Percentiles rank a stretch among this genome's conserved stretches.
Conservation (phyloP, 2,888 invertebrate genomes). For the Ophioninae sp. region DNA sequence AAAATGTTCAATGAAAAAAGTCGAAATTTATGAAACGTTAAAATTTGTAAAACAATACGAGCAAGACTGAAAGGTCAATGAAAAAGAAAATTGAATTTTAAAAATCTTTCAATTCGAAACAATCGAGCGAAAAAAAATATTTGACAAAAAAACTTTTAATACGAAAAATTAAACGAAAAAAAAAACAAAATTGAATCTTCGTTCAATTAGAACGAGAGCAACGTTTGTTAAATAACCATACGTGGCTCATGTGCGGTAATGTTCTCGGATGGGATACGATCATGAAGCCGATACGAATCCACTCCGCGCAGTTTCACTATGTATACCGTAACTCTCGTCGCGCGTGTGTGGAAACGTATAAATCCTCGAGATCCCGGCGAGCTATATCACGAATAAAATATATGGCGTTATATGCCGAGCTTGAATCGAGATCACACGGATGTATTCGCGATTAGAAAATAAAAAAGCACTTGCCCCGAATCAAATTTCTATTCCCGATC, state of each 20-base stretch:
- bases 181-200: no score
- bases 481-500: not conserved
- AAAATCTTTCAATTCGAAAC: no score
- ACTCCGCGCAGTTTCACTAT: slow-evolving; percentile 23
- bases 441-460: slow-evolving; percentile 8
- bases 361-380: slow-evolving; percentile 24
- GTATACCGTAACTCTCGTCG: slow-evolving; percentile 38
- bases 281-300: slow-evolving; percentile 46
- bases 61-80: no score
- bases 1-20: no score
- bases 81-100: no score
- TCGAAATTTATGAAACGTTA: no score
- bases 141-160: not conserved
- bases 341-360: slow-evolving; percentile 36
- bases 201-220: slow-evolving; percentile 55
- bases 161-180: not conserved
- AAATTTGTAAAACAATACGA: no score
- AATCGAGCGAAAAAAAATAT: not conserved
- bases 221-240: slow-evolving; percentile 34
- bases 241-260: slow-evolving; percentile 28
- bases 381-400: slow-evolving; percentile 27
- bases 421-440: slow-evolving; percentile 46
- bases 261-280: slow-evolving; percentile 44
- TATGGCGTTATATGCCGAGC: slow-evolving; percentile 16
- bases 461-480: not conserved